Conservation (phyloP, 1,140 invertebrate species). For the Drosophila melanica region DNA sequence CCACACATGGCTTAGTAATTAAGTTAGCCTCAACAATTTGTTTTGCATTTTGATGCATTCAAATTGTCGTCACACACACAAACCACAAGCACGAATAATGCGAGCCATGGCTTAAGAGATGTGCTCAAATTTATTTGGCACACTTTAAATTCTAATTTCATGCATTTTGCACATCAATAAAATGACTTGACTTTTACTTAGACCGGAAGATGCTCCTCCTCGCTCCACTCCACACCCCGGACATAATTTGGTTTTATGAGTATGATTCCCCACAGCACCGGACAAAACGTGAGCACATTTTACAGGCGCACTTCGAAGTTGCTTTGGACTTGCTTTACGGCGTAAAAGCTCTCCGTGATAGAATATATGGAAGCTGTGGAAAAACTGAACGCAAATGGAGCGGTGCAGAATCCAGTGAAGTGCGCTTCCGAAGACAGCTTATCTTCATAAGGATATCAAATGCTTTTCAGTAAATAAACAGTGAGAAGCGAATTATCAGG, state of each 20-base stretch:
- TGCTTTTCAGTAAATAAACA: slow-evolving; percentile 3
- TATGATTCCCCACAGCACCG: slow-evolving; percentile 26
- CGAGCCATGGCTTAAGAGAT: slow-evolving; percentile 16
- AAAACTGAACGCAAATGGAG: not conserved
- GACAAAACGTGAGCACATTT: slow-evolving; percentile 72
- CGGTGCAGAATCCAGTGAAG: slow-evolving; percentile 9
- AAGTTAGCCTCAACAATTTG: slow-evolving; percentile 33
- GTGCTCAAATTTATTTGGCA: slow-evolving; percentile 49
- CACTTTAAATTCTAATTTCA: slow-evolving; percentile 81
- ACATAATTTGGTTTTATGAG: slow-evolving; percentile 75
- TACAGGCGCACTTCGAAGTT: slow-evolving; percentile 27
- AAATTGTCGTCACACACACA: slow-evolving; percentile 15
- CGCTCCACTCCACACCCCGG: slow-evolving; percentile 28
- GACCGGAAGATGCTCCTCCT: not conserved
- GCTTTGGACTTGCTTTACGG: slow-evolving; percentile 6
- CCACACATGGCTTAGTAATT: slow-evolving; percentile 53
- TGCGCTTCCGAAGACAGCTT: slow-evolving; percentile 13
- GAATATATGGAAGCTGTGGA: slow-evolving; percentile 36
- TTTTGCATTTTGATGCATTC: slow-evolving; percentile 28
- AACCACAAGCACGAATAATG: slow-evolving; percentile 27
- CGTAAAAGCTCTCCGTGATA: slow-evolving; percentile 50
- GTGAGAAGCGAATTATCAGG: not conserved
- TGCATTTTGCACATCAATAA: slow-evolving; percentile 81
- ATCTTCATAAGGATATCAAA: slow-evolving; percentile 3
- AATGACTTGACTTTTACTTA: slow-evolving; percentile 55